Evolutionary conservation across 2,113 vertebrate genomes (phyloP).

Genomic region (Myocastor coypus): DNA sequence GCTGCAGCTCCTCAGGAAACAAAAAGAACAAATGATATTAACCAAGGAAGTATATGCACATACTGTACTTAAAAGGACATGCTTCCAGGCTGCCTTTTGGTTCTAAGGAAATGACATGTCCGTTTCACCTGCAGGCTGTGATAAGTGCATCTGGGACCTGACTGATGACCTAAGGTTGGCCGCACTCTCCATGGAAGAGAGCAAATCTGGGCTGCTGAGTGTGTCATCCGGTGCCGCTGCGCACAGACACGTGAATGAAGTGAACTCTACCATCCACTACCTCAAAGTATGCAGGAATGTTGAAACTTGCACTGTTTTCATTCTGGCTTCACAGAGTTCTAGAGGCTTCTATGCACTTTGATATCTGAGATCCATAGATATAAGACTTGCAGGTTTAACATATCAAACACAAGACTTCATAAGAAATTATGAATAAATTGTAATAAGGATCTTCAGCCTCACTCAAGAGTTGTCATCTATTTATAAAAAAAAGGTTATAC

Average conservation of each 20-base stretch:
- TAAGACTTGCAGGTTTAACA: not conserved
- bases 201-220: slow-evolving; percentile 91
- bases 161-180: slow-evolving; percentile 92
- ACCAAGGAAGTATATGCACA: not conserved
- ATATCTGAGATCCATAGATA: not conserved
- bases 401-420: not conserved
- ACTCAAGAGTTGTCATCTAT: not conserved
- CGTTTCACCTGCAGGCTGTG: slow-evolving; percentile 89
- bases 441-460: not conserved
- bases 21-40: not conserved
- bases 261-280: slow-evolving; percentile 91
- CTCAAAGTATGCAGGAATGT: slow-evolving; percentile 86
- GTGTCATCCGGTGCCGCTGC: slow-evolving; percentile 95
- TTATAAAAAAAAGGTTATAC: not conserved
- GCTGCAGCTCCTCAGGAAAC: not conserved
- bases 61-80: not conserved
- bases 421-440: not conserved
- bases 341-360: not conserved
- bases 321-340: not conserved
- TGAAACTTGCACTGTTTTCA: not conserved
- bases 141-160: slow-evolving; percentile 97
- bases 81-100: slow-evolving; percentile 2
- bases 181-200: slow-evolving; percentile 91
- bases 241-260: slow-evolving; percentile 92
- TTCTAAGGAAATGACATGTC: slow-evolving; percentile 19